Conservation (phyloP, 2,797 vertebrate species). For the Taeniopygia guttata region DNA sequence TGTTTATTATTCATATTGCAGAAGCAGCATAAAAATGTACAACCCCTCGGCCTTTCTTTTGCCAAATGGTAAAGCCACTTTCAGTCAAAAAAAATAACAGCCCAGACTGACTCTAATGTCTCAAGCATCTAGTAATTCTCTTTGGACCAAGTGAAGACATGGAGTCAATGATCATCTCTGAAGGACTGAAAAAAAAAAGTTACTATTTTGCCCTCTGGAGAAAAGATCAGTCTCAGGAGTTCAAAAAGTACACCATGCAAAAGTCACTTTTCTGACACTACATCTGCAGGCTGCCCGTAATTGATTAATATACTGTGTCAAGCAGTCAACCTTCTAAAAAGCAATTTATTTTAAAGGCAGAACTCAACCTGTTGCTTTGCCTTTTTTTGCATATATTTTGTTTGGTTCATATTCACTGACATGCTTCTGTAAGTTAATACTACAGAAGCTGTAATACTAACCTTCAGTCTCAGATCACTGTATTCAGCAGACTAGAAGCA, state of each 20-base stretch:
- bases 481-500: not conserved
- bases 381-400: not conserved
- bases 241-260: not conserved
- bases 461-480: not conserved
- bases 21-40: not conserved
- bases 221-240: not conserved
- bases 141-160: conserved; percentile 16
- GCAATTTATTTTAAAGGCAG: not conserved
- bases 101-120: not conserved
- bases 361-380: not conserved
- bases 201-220: conserved; percentile 19
- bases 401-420: not conserved
- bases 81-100: not conserved
- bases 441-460: not conserved
- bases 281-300: not conserved
- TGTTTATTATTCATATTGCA: not conserved
- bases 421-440: not conserved
- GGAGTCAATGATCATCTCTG: not conserved
- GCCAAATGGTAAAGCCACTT: not conserved
- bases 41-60: not conserved
- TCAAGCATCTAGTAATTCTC: conserved; percentile 25
- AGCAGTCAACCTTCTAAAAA: not conserved
- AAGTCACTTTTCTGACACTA: conserved; percentile 1
- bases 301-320: not conserved
- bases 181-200: not conserved